Percentiles rank a stretch among this genome's conserved stretches.
Evolutionary conservation across 1,140 invertebrate genomes (phyloP).

Genomic region (Neocloeon triangulifer): DNA sequence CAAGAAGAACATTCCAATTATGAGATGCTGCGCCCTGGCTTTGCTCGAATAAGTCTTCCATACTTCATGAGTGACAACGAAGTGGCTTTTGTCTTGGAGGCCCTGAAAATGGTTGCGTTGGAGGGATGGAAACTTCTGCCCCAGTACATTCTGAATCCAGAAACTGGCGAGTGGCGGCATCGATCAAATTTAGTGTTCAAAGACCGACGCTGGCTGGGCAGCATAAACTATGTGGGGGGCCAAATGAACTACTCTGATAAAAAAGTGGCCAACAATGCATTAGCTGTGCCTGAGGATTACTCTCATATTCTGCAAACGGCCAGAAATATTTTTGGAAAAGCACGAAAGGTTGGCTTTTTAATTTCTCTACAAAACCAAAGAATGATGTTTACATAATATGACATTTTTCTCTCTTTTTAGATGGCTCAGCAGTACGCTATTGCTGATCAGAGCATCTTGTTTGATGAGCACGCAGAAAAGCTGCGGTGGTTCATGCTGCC

Average conservation of each 20-base stretch:
- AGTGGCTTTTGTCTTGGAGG: slow-evolving; percentile 59
- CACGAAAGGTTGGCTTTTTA: slow-evolving; percentile 40
- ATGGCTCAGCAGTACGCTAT: slow-evolving; percentile 45
- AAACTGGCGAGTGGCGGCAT: slow-evolving; percentile 79
- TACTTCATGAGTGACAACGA: slow-evolving; percentile 64
- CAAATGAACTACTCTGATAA: slow-evolving; percentile 48
- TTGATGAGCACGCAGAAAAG: slow-evolving; percentile 35
- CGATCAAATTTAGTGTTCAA: slow-evolving; percentile 50
- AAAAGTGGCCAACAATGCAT: slow-evolving; percentile 32
- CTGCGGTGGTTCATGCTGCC: slow-evolving; percentile 72
- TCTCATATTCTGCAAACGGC: slow-evolving; percentile 56
- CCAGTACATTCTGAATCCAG: slow-evolving; percentile 61
- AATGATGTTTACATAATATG: too few relatives aligned
- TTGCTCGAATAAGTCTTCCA: slow-evolving; percentile 62
- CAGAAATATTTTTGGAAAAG: slow-evolving; percentile 49
- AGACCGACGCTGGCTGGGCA: slow-evolving; percentile 59
- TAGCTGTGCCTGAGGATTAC: slow-evolving; percentile 25
- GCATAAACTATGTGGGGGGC: slow-evolving; percentile 52
- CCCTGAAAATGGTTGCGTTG: slow-evolving; percentile 65
- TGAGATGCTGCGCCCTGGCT: slow-evolving; percentile 68
- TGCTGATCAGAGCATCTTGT: slow-evolving; percentile 47
- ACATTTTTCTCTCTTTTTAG: too few relatives aligned
- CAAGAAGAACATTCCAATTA: slow-evolving; percentile 32
- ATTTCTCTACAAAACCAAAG: too few relatives aligned
- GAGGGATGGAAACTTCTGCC: slow-evolving; percentile 78